These are phyloP conservation scores for Platerodrilus igneus DNA, from an alignment of 2,888 invertebrate species.

Conservation along the genomic window DNA sequence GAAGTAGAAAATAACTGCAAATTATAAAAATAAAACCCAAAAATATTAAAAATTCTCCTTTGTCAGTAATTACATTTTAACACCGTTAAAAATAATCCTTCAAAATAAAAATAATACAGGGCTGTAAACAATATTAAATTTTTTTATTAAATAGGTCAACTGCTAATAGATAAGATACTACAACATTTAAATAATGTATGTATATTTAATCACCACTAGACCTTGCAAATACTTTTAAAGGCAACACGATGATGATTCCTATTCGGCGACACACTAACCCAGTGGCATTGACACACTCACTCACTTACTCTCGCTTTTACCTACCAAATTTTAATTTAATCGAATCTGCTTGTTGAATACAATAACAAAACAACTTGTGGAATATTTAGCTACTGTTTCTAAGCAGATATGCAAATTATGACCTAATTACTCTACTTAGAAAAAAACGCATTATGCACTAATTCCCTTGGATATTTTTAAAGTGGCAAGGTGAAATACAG, in stretches of 20 bases:
- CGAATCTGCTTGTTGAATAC: conserved; percentile 19
- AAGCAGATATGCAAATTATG: too few species aligned
- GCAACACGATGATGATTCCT: conserved; percentile 11
- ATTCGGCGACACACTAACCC: conserved; percentile 39
- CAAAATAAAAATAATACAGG: too few species aligned
- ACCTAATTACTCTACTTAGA: too few species aligned
- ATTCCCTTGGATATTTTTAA: too few species aligned
- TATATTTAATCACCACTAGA: conserved; percentile 8
- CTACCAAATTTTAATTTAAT: conserved; percentile 19
- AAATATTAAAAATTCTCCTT: too few species aligned
- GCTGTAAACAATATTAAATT: too few species aligned
- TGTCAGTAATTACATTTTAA: too few species aligned
- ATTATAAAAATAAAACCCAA: too few species aligned
- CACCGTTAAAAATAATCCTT: too few species aligned
- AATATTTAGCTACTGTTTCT: conserved; percentile 1
- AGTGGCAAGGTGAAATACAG: too few species aligned
- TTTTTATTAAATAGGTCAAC: conserved; percentile 13
- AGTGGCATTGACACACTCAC: conserved; percentile 40
- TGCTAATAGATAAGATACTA: conserved; percentile 10
- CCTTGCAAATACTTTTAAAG: conserved; percentile 14
- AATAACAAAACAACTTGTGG: conserved; percentile 13
- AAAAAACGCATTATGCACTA: too few species aligned
- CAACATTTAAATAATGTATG: conserved; percentile 10
- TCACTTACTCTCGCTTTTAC: conserved; percentile 37
- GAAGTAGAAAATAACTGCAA: too few species aligned